Conservation (phyloP, 2,113 vertebrate species). For the Rhinopithecus roxellana region DNA sequence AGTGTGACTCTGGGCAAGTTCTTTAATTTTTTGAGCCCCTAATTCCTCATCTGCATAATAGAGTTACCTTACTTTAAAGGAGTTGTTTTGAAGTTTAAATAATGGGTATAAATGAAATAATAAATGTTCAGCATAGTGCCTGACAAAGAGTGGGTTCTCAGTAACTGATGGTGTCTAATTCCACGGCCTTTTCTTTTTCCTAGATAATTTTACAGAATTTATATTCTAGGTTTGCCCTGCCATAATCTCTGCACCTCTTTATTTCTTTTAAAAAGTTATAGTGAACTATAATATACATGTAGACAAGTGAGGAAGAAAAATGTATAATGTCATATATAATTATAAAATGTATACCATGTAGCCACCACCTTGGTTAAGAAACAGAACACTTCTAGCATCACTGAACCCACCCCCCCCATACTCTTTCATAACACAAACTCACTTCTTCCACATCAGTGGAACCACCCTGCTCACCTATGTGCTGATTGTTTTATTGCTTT, state of each 20-base stretch:
- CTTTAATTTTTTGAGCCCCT: neutral
- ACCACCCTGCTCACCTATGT: neutral
- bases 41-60: neutral
- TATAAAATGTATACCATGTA: neutral
- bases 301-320: neutral
- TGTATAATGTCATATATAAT: neutral
- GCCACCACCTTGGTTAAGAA: neutral
- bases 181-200: neutral
- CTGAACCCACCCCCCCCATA: rapidly evolving
- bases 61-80: no score
- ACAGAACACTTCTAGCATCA: neutral
- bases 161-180: neutral
- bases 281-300: neutral
- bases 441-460: neutral
- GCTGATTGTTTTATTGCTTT: neutral
- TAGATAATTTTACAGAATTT: neutral
- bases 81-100: neutral
- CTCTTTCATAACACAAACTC: neutral
- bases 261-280: neutral
- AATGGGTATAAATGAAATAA: neutral
- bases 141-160: neutral
- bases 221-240: neutral
- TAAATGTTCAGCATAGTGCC: neutral
- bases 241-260: neutral
- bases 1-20: neutral